phyloP scores from a whole-genome alignment of 2,113 vertebrate species.

The Hyaena hyaena region DNA sequence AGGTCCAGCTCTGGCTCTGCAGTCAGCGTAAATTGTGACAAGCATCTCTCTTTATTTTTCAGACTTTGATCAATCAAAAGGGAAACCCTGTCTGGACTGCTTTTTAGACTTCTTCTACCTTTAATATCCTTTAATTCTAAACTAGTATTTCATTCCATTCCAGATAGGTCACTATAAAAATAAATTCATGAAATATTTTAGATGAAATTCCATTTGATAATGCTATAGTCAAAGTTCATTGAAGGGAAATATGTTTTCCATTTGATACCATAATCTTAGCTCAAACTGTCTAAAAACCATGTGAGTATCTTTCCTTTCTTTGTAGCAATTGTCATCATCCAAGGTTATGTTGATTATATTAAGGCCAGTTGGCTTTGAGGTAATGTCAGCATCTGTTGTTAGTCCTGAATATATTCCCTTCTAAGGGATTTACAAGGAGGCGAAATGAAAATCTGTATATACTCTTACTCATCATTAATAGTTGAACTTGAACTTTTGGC shows the following conservation, averaged over 20 bases:
- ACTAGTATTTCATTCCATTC: background rate
- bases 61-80: background rate
- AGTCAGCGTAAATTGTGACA: background rate
- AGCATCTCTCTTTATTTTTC: background rate
- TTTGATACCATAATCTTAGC: background rate
- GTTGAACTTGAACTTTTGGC: background rate
- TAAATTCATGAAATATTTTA: constrained; percentile 23
- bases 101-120: background rate
- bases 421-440: constrained; percentile 13
- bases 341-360: background rate
- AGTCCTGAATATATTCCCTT: background rate
- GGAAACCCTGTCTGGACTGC: background rate
- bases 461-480: background rate
- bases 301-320: background rate
- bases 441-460: background rate
- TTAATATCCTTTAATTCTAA: constrained; percentile 52
- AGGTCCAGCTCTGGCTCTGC: background rate
- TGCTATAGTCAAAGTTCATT: constrained; percentile 5
- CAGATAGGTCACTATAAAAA: constrained; percentile 31
- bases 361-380: background rate
- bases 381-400: constrained; percentile 13
- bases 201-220: constrained; percentile 3
- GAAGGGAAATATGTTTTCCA: constrained; percentile 14
- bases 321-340: background rate
- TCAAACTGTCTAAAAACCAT: background rate